Evolutionary conservation across 2,113 vertebrate species (phyloP).

Genomic region (Urocitellus parryii): DNA sequence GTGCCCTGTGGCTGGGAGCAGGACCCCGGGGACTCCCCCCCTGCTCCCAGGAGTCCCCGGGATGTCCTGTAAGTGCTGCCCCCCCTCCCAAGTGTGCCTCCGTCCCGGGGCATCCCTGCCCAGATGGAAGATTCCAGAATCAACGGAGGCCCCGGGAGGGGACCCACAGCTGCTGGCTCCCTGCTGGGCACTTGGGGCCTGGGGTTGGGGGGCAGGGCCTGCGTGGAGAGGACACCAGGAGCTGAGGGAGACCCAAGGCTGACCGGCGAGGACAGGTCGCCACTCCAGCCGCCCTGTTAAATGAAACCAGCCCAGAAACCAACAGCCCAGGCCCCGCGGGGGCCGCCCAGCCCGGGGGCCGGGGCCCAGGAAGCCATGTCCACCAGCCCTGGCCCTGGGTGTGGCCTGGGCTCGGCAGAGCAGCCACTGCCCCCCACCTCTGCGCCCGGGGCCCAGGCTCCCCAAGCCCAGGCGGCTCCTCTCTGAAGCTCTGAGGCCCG

Average conservation of each 20-base stretch:
- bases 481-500: no score
- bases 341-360: no score
- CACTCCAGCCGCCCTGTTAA: background rate
- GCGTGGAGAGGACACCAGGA: no score
- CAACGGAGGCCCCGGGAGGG: accelerated
- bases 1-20: accelerated
- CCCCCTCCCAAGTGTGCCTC: accelerated
- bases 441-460: no score
- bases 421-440: background rate
- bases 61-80: accelerated
- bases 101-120: accelerated
- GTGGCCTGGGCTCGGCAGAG: background rate
- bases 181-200: no score
- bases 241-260: background rate
- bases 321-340: background rate
- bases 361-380: no score
- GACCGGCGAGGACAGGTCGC: background rate
- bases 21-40: background rate
- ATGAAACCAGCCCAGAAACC: constrained; percentile 22
- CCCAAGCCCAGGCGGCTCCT: no score
- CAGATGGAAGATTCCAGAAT: background rate
- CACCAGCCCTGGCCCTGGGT: accelerated
- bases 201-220: no score
- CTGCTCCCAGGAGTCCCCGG: background rate
- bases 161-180: background rate